Conservation (phyloP, 2,113 vertebrate genomes). For the Thinocorus orbignyianus region DNA sequence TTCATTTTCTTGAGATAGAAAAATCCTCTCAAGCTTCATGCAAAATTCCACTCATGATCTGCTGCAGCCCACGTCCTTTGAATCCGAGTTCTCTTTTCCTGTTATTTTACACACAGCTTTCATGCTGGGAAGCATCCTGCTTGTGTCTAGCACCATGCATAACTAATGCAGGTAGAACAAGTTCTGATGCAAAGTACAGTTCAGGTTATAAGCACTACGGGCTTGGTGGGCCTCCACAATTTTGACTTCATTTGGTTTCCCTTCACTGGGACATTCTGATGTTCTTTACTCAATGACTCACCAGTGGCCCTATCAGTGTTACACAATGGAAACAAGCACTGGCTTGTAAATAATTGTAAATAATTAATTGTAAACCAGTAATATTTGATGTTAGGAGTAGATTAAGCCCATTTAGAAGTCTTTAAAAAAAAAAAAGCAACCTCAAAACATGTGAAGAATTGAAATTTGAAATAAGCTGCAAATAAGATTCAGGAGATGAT, state of each 20-base stretch:
- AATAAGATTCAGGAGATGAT: not conserved
- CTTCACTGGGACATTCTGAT: not conserved
- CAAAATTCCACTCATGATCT: not conserved
- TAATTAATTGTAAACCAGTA: no score
- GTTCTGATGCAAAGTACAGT: not conserved
- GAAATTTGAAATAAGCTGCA: not conserved
- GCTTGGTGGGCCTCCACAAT: not conserved
- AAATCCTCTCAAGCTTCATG: not conserved
- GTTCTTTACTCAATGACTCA: not conserved
- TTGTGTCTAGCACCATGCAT: not conserved
- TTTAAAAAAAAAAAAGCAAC: not conserved
- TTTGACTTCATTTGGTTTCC: not conserved
- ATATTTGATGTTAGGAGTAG: not conserved
- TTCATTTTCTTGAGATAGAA: not conserved
- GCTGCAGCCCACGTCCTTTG: not conserved
- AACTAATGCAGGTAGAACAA: constrained; percentile 24
- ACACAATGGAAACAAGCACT: not conserved
- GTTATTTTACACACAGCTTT: constrained; percentile 12
- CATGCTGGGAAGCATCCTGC: not conserved
- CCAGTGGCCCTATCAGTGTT: not conserved
- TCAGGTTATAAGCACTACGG: not conserved
- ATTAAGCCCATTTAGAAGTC: not conserved
- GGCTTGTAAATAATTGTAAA: no score
- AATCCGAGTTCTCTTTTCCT: constrained; percentile 5
- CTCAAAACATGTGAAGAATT: not conserved